These are phyloP conservation scores for Nemoura dubitans DNA, from an alignment of 2,888 invertebrate genomes.

Conservation along the genomic window DNA sequence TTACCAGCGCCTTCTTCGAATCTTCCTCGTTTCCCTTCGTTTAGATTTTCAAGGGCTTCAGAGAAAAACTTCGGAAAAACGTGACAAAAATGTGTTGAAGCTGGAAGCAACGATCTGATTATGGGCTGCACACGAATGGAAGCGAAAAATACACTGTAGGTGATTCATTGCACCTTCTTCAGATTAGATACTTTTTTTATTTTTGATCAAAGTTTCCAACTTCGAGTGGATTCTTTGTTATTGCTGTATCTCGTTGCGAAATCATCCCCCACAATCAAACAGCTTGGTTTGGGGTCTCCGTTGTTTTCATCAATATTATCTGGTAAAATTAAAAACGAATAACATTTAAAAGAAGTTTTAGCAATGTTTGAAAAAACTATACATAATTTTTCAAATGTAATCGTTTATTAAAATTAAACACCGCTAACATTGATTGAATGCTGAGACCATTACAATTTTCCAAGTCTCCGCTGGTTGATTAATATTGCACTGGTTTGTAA, in stretches of 20 bases:
- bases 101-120: slow-evolving; percentile 2
- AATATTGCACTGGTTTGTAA: background rate
- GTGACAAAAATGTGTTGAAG: slow-evolving; percentile 37
- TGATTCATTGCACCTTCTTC: slow-evolving; percentile 13
- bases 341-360: too few species aligned
- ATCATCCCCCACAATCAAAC: slow-evolving; percentile 22
- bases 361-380: background rate
- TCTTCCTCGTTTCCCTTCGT: slow-evolving; percentile 25
- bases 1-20: slow-evolving; percentile 16
- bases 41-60: slow-evolving; percentile 22
- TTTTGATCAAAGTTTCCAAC: background rate
- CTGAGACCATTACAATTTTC: too few species aligned
- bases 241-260: background rate
- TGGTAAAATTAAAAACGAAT: too few species aligned
- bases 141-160: slow-evolving; percentile 18
- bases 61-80: slow-evolving; percentile 9
- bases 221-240: slow-evolving; percentile 14
- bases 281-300: background rate
- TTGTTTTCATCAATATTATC: background rate
- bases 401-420: too few species aligned
- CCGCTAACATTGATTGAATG: too few species aligned
- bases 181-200: slow-evolving; percentile 10
- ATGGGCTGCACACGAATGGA: background rate
- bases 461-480: background rate
- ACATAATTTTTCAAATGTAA: background rate